phyloP scores from a whole-genome alignment of 1,140 invertebrate genomes.

The Zaprionus kolodkinae region DNA sequence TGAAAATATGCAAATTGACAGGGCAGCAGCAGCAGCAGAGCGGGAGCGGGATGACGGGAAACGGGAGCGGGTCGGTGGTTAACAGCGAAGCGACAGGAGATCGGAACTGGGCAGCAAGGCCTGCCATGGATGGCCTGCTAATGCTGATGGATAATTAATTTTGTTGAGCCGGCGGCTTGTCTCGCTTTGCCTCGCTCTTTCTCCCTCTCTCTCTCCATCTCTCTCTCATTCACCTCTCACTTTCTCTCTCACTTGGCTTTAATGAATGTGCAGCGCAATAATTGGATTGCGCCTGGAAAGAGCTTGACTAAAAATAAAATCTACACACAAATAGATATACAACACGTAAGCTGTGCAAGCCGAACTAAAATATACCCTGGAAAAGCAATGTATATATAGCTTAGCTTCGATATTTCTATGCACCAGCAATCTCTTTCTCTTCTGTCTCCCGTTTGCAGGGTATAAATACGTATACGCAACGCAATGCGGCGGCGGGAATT shows the following conservation, averaged over 20 bases:
- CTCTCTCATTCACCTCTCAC: background rate
- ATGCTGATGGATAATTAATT: slow-evolving; percentile 79
- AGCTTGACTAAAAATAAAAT: slow-evolving; percentile 70
- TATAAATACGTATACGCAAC: background rate
- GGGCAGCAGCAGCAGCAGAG: background rate
- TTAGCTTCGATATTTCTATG: too few relatives aligned
- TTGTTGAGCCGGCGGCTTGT: slow-evolving; percentile 52
- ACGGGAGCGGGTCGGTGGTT: background rate
- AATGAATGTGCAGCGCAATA: slow-evolving; percentile 74
- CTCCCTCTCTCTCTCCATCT: background rate
- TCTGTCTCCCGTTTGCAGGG: slow-evolving; percentile 3
- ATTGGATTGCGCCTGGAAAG: slow-evolving; percentile 67
- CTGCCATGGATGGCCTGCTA: slow-evolving; percentile 48
- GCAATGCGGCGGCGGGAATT: slow-evolving; percentile 33
- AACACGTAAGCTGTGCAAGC: background rate
- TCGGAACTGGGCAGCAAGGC: slow-evolving; percentile 12
- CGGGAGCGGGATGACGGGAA: background rate
- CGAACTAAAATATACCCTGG: background rate
- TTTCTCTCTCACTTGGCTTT: slow-evolving; percentile 46
- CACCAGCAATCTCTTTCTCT: background rate
- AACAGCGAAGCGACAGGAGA: background rate
- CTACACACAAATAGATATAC: slow-evolving; percentile 61
- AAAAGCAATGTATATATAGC: background rate
- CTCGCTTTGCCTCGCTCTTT: slow-evolving; percentile 2
- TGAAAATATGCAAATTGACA: slow-evolving; percentile 78